Evolutionary conservation across 2,888 invertebrate species (phyloP), one percentile per base, ranked within the genome.

Genomic region (Eupithecia tripunctaria): DNA sequence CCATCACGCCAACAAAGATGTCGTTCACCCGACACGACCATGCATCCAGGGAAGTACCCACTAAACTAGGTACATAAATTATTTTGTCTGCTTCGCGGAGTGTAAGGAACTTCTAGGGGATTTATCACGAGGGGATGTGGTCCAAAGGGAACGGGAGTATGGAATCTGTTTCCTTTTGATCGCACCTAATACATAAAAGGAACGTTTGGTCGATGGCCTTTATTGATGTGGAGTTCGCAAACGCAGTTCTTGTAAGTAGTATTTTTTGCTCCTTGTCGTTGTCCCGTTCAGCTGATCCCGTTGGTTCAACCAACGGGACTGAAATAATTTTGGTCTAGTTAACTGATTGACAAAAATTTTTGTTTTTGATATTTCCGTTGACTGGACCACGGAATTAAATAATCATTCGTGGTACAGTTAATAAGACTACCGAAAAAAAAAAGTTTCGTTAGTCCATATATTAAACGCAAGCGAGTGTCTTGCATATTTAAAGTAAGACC

Each of bases 51-150:
- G 88, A 90, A 92, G 91, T 88, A 89, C 89, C 89, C 90, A 89
- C 91, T 92, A 93, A 93, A 93, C 92, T 93, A 93, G 92, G 91
- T 87, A 93, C 93, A 93, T 93, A 93, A 91, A 93, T 93, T 92
- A 93, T 93, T 93, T 93, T 91, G 92, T 92, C 93, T 91, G 91
- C 92, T 88, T 86, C 89, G 85, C 90, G 88, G 89, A 92, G 92
- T 91, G 92, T 91, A 90, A 90, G 91, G 88, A 92, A 93, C 93
- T 93, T 90, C 89, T 86, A 84, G 89, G 87, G 86, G 90, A 93
- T 93, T 92, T 93, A 93, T 93, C 92, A 91, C 90, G 87, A 85
- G 81, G 85, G 84, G 77, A 32, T 80, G 47, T 67, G 80, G 82
- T 70, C n/a, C 68, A 80, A 82, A 76, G 56, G 47, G 76, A 14